These are phyloP conservation scores for Micoletzkya japonica DNA, from an alignment of 2,888 invertebrate genomes.

Conservation along the genomic window DNA sequence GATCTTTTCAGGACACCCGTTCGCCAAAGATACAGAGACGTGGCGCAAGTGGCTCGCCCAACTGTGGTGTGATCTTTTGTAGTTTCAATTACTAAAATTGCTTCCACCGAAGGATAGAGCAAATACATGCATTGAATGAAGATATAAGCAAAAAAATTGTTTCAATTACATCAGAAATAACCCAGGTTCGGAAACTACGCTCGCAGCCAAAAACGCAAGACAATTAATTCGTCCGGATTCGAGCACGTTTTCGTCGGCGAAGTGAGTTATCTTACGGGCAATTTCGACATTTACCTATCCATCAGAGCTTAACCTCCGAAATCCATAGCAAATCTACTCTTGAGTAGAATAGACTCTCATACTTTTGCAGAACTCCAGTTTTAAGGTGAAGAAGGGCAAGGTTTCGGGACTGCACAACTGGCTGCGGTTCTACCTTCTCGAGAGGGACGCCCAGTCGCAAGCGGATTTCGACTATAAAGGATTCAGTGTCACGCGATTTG, in stretches of 20 bases:
- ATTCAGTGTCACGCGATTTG: constrained; percentile 59
- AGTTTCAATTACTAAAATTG: not conserved
- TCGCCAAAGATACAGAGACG: constrained; percentile 41
- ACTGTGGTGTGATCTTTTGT: constrained; percentile 61
- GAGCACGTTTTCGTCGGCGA: constrained; percentile 90
- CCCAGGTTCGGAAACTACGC: constrained; percentile 75
- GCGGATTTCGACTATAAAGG: constrained; percentile 58
- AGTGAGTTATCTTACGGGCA: too few relatives aligned
- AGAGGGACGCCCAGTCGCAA: constrained; percentile 34
- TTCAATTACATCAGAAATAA: not conserved
- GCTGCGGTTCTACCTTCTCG: constrained; percentile 80
- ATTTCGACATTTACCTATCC: too few relatives aligned
- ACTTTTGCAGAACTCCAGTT: not conserved
- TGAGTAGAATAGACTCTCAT: not conserved
- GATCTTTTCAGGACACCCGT: constrained; percentile 50
- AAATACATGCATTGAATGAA: not conserved
- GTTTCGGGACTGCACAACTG: constrained; percentile 82
- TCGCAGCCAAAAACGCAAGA: constrained; percentile 73
- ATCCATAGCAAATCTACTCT: too few relatives aligned
- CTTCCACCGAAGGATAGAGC: not conserved
- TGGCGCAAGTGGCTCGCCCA: constrained; percentile 50
- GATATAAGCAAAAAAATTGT: not conserved
- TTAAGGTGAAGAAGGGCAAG: constrained; percentile 72
- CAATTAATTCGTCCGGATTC: constrained; percentile 89
- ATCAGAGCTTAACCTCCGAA: too few relatives aligned